These are phyloP conservation scores for Drosophila prostipennis DNA, from an alignment of 2,888 invertebrate species.

Conservation along the genomic window DNA sequence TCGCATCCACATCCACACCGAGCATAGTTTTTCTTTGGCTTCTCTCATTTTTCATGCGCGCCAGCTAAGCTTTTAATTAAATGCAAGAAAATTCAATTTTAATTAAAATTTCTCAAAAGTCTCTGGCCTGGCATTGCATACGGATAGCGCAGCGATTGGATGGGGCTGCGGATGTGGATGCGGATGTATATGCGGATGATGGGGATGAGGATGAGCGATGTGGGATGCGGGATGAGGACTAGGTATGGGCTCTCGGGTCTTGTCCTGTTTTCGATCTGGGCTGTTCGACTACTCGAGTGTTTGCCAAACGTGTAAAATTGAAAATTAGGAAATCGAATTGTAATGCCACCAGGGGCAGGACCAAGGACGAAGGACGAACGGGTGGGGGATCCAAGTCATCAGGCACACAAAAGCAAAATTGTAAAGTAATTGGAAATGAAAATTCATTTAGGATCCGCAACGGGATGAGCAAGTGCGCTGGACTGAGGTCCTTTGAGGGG, in stretches of 20 bases:
- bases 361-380: neutral
- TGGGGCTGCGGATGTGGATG: constrained; percentile 24
- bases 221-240: constrained; percentile 32
- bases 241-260: constrained; percentile 17
- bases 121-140: constrained; percentile 53
- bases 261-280: constrained; percentile 31
- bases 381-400: constrained; percentile 39
- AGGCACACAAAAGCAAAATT: constrained; percentile 68
- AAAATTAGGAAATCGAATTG: constrained; percentile 78
- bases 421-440: constrained; percentile 78
- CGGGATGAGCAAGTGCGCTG: constrained; percentile 41
- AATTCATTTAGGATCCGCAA: constrained; percentile 65
- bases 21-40: constrained; percentile 70
- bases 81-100: constrained; percentile 80
- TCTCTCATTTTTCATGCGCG: constrained; percentile 74
- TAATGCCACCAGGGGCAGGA: constrained; percentile 48
- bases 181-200: constrained; percentile 24
- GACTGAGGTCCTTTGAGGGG: constrained; percentile 18
- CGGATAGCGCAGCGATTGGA: constrained; percentile 43
- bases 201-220: too few relatives aligned
- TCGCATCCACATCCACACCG: constrained; percentile 36
- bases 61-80: constrained; percentile 78
- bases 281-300: constrained; percentile 61
- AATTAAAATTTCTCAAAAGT: constrained; percentile 76
- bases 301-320: constrained; percentile 79